Conservation (phyloP, 2,888 invertebrate species). For the Caenorhabditis plicata region DNA sequence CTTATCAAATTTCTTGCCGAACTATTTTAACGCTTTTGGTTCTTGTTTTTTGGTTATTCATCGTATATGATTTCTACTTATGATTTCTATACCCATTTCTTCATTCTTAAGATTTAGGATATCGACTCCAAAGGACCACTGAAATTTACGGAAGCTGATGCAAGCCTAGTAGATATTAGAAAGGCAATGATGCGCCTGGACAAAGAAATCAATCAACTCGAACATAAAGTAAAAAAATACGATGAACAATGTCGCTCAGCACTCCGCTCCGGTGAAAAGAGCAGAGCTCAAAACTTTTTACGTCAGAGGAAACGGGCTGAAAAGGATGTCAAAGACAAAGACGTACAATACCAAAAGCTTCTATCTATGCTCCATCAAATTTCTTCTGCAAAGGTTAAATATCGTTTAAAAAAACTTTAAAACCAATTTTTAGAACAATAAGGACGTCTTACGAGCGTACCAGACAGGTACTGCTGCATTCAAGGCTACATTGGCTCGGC, state of each 20-base stretch:
- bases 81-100: no score
- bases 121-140: constrained; percentile 51
- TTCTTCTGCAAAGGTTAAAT: constrained; percentile 52
- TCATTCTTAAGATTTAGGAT: no score
- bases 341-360: constrained; percentile 55
- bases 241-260: constrained; percentile 49
- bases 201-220: constrained; percentile 52
- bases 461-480: constrained; percentile 55
- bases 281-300: constrained; percentile 43
- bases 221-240: constrained; percentile 46
- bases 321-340: constrained; percentile 60
- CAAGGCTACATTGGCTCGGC: constrained; percentile 53
- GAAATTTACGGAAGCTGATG: constrained; percentile 57
- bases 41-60: no score
- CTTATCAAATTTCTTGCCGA: no score
- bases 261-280: constrained; percentile 48
- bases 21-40: no score
- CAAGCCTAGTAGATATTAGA: constrained; percentile 57
- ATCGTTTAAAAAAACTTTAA: no score
- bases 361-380: constrained; percentile 58
- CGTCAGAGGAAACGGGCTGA: constrained; percentile 53
- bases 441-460: constrained; percentile 59
- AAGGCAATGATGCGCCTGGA: constrained; percentile 52
- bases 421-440: no score
- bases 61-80: no score